Evolutionary conservation across 2,113 vertebrate genomes (phyloP).

Genomic region (Apodemus speciosus): DNA sequence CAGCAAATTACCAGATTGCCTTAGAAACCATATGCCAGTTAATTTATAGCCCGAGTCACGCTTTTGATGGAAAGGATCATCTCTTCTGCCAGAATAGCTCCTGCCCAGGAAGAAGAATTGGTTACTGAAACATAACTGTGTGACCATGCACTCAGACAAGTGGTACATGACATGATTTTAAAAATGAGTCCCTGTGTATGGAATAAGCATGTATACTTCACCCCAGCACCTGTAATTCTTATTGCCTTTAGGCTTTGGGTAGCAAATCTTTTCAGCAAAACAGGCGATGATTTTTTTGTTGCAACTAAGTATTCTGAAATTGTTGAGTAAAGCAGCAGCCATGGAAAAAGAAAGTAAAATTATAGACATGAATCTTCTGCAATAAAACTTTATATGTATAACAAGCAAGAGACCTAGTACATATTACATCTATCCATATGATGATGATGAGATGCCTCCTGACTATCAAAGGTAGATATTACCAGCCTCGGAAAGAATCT

Average conservation of each 20-base stretch:
- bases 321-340: background rate
- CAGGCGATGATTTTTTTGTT: background rate
- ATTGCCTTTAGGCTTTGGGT: background rate
- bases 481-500: background rate
- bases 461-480: background rate
- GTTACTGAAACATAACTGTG: background rate
- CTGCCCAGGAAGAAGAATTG: background rate
- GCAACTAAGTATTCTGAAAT: background rate
- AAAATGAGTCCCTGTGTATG: background rate
- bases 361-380: background rate
- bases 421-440: background rate
- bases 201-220: background rate
- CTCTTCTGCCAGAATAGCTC: background rate
- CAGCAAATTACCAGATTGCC: background rate
- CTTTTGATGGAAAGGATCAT: background rate
- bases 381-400: slow-evolving; percentile 2
- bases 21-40: slow-evolving; percentile 5
- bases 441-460: background rate
- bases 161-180: background rate
- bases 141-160: background rate
- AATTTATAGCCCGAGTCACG: background rate
- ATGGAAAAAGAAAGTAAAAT: background rate
- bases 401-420: background rate
- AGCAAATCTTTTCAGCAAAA: background rate
- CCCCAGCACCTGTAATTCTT: background rate